Conservation (phyloP, 2,113 vertebrate species). For the Maccullochella peelii region DNA sequence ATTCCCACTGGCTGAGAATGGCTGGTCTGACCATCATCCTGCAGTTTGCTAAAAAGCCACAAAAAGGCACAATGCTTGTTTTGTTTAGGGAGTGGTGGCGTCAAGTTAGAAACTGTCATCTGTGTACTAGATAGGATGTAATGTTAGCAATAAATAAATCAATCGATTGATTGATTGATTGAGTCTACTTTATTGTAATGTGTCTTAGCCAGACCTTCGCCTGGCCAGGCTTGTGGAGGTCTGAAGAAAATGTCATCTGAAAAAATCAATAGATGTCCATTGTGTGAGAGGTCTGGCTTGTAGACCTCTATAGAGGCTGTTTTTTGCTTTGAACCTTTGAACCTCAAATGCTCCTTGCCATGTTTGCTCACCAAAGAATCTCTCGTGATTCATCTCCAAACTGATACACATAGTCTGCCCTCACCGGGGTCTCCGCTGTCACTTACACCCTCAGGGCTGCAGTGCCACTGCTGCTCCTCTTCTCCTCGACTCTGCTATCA, state of each 20-base stretch:
- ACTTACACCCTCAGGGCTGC: not conserved
- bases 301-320: not conserved
- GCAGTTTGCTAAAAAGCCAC: not conserved
- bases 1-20: no score
- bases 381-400: conserved; percentile 1
- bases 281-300: not conserved
- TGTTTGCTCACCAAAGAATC: conserved; percentile 27
- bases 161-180: not conserved
- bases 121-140: not conserved
- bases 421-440: conserved; percentile 15
- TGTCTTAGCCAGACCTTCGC: not conserved
- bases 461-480: conserved; percentile 16
- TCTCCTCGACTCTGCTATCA: conserved; percentile 24
- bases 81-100: not conserved
- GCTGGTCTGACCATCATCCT: not conserved
- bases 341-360: conserved; percentile 1
- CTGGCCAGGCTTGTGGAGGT: not conserved
- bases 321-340: conserved; percentile 26
- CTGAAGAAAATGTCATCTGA: conserved; percentile 15
- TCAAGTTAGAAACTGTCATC: not conserved
- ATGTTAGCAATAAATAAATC: not conserved
- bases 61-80: not conserved
- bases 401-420: not conserved
- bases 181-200: not conserved
- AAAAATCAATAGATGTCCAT: conserved; percentile 7